Base-by-base conservation (phyloP, 2,113 vertebrate species). In the Dissostichus mawsoni region DNA sequence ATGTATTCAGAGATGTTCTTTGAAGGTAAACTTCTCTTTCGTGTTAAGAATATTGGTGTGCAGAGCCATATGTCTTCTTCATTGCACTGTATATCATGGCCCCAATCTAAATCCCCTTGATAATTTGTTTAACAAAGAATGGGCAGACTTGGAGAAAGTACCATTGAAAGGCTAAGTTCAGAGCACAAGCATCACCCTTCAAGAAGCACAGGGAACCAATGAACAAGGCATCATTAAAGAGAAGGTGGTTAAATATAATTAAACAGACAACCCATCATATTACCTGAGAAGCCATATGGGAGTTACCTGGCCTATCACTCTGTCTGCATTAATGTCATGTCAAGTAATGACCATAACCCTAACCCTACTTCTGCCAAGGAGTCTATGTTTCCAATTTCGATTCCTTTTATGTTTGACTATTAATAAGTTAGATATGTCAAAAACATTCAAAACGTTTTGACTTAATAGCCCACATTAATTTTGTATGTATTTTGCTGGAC, bases 31-130 rank as follows among this genome's bases (percentile, higher is more conserved):
- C 66, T 56, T 59, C 18, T 64, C 48, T 18, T 58, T 4, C 2
- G 48, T 23, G 55, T 56, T 17, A 4, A 20, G 13, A 9, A n/a
- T 72, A 14, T 67, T 57, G 50, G 67, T 3, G 25, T 63, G 57
- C 69, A 82, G 55, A 86, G 76, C 56, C 70, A 78, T 81, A 80
- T 10, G 51, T 69, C 36, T n/a, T 33, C 57, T 73, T 68, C 47
- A 52, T 67, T 53, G 8, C 20, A 29, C 45, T 78, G 62, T 65
- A 65, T 17, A 33, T 18, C 33, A 13, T 41, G 20, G 36, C 55
- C 18, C 41, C 14, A 48, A 18, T 69, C 44, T 5, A 33, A 41
- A 74, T 50, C 53, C 29, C 25, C 14, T 14, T 0, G 20, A 41
- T 23, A 12, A 13, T 51, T 55, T 70, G 62, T 59, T 81, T 29